Conservation (phyloP, 2,113 vertebrate genomes). For the Bubalus kerabau region DNA sequence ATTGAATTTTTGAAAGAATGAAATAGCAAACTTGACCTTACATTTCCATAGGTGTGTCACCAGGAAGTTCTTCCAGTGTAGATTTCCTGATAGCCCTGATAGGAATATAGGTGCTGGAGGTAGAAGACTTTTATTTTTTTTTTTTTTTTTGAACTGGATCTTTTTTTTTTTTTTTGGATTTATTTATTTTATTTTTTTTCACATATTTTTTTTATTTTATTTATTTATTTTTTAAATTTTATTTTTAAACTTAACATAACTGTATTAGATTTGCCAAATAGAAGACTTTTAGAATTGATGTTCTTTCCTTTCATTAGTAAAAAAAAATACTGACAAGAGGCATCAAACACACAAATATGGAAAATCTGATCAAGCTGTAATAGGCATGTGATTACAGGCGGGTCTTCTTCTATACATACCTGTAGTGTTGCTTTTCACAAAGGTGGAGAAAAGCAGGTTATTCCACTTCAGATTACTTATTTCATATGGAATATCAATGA, state of each 20-base stretch:
- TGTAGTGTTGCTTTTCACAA: not conserved
- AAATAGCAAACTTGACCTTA: not conserved
- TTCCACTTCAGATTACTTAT: not conserved
- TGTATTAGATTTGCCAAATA: not conserved
- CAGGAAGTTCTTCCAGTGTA: not conserved
- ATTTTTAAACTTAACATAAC: too few species aligned
- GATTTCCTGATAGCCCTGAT: not conserved
- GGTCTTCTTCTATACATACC: not conserved
- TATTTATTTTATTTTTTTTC: too few species aligned
- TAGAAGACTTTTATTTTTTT: not conserved
- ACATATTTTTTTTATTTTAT: too few species aligned
- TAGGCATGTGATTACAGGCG: conserved; percentile 50
- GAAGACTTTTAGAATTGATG: not conserved
- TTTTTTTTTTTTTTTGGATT: too few species aligned
- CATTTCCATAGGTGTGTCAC: not conserved
- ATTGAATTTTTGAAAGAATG: not conserved
- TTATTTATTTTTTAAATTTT: too few species aligned
- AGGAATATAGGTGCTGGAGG: not conserved
- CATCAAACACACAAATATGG: not conserved
- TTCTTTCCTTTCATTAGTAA: conserved; percentile 4
- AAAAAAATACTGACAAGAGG: not conserved
- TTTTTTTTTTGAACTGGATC: too few species aligned
- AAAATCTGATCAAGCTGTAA: not conserved
- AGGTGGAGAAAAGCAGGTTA: conserved; percentile 9
- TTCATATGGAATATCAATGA: not conserved